These are phyloP conservation scores for Mus spretus DNA, from an alignment of 2,797 vertebrate genomes.

Conservation along the genomic window DNA sequence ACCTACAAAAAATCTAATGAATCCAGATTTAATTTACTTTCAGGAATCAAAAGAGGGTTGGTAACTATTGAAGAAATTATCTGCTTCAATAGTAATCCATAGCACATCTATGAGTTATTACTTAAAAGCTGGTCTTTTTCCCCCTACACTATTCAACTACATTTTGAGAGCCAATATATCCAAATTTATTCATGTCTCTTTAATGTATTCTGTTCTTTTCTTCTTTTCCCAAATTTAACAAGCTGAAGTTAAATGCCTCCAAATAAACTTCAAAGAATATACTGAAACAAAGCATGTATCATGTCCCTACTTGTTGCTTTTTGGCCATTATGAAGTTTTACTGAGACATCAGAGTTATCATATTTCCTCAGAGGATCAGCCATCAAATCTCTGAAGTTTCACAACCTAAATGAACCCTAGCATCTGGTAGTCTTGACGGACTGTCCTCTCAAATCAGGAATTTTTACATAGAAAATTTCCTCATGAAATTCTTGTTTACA, in stretches of 20 bases:
- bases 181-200: background rate
- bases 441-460: background rate
- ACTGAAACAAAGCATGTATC: background rate
- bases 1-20: no score
- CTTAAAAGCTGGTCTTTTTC: no score
- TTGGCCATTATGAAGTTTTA: background rate
- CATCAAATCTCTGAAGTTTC: background rate
- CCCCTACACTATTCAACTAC: no score
- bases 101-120: no score
- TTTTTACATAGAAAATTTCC: background rate
- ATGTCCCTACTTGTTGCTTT: background rate
- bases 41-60: no score
- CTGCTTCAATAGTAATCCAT: no score
- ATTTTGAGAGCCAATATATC: background rate
- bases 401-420: background rate
- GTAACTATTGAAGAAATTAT: no score
- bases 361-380: background rate
- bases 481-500: background rate
- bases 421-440: background rate
- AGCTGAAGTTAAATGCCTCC: background rate
- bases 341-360: background rate
- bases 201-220: background rate
- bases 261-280: background rate
- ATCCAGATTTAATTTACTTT: no score
- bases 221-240: background rate